Base-by-base conservation (phyloP, 2,797 vertebrate genomes). In the Crocodylus rhombifer region DNA sequence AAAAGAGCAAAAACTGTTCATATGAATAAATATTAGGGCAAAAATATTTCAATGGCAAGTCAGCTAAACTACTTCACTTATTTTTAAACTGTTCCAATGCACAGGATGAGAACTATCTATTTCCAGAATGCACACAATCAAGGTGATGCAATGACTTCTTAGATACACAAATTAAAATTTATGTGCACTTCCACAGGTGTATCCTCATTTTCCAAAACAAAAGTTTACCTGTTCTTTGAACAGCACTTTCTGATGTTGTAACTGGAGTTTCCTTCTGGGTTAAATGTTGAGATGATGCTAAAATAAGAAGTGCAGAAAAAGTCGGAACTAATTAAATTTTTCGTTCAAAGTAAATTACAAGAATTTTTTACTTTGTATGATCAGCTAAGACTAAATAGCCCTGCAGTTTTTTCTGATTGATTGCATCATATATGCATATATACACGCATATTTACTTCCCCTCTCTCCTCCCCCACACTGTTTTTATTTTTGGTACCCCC, bases 211-310 rank as follows among this genome's bases (percentile, higher is more conserved):
- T 80, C 89, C 83, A 23, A 85, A 89, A 81, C 25, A 91, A 88
- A 90, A 17, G 91, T 97, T 97, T 98, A 98, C 98, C 98, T 98
- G 98, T 93, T 97, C 98, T 98, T 96, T 97, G 95, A 97, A 97
- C 95, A 97, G 97, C 95, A 86, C 96, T 97, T 95, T 98, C 98
- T 96, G 97, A 91, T 94, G 96, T 81, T 96, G 97, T 95, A 93
- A 96, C 77, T 97, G 97, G 94, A 94, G 95, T 92, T 96, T 98
- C 98, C 97, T 98, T 98, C 97, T 98, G 97, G 86, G 95, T 90
- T 97, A 98, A 97, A 89, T 89, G 97, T 92, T 97, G 97, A 96
- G 97, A 98, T 85, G 98, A 93, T 55, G 96, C 98, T 98, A 95
- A 97, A 92, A 95, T 23, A 97, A 86, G 42, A 95, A 96, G 90